phyloP scores from a whole-genome alignment of 2,797 vertebrate genomes.

The Schizothorax lantsangensis region DNA sequence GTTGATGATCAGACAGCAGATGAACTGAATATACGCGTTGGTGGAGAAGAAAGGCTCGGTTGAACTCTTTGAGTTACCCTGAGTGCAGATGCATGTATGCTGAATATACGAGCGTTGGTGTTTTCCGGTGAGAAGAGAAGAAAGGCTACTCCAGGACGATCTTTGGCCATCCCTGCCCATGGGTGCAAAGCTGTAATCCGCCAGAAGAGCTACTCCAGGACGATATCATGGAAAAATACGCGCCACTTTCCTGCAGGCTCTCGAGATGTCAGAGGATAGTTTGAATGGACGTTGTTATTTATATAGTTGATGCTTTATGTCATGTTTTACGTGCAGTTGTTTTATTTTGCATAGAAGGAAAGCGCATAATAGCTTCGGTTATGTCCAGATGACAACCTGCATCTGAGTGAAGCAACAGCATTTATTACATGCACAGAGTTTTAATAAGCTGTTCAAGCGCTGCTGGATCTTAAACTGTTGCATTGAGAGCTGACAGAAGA shows the following conservation, averaged over 20 bases:
- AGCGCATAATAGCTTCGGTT: neutral
- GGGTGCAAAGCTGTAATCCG: neutral
- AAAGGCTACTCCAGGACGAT: too few species aligned
- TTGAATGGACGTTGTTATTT: neutral
- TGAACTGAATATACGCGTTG: neutral
- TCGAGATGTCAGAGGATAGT: neutral
- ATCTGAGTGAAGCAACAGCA: conserved; percentile 12
- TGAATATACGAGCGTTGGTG: too few species aligned
- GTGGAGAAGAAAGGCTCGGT: conserved; percentile 28
- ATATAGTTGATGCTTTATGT: neutral
- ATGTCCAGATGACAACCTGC: conserved; percentile 17
- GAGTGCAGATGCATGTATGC: neutral
- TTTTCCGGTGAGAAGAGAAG: too few species aligned
- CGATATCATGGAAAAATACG: conserved; percentile 30
- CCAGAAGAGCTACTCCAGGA: conserved; percentile 14
- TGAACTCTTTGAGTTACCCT: conserved; percentile 33
- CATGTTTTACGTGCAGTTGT: neutral
- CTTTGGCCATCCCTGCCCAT: too few species aligned
- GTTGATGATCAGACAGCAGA: neutral
- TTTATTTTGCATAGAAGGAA: neutral
- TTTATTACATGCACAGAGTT: conserved; percentile 16
- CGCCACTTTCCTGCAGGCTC: neutral
- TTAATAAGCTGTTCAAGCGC: neutral
- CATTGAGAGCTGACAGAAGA: conserved; percentile 22
- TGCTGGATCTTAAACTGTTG: conserved; percentile 19